Evolutionary conservation across 2,113 vertebrate species (phyloP), one percentile per base, ranked within the genome.

Genomic region (Chionodraco myersi): DNA sequence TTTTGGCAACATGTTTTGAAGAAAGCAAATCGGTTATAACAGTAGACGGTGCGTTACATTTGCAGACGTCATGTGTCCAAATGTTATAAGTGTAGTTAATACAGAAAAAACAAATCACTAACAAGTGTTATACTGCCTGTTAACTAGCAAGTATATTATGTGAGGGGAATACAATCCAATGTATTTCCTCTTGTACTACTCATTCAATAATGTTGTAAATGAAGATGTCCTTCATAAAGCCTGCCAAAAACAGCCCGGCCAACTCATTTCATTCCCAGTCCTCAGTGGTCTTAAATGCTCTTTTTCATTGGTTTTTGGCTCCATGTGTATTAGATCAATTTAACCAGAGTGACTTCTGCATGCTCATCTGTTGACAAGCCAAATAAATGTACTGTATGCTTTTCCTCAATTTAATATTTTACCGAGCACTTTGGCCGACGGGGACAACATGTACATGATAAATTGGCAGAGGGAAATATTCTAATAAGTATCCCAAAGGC

Each of bases 401-500:
- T 12, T 13, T 63, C 83, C 47, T 74, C 66, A 13, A 47, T 86
- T 69, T 51, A 80, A 54, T 75, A 67, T 87, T 84, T 77, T 57
- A 75, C 65, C 0, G 53, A 68, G 80, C 64, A 59, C 62, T 76
- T 76, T 75, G 65, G 51, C 36, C 2, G 72, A 79, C 18, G 36
- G 56, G 75, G 53, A 78, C 75, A 80, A 77, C 66, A 77, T 86
- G 84, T 84, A 78, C 80, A 88, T 88, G 83, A 91, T 86, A 80
- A 89, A 88, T 87, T 86, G 80, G 80, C 74, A 79, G 75, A 71
- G 67, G 1, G 48, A 80, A 85, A 77, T 82, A 82, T 82, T 85
- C 62, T 60, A 84, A 90, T 89, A 88, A 88, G 91, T 74, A 87
- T 88, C 86, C 77, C 83, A 73, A 72, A 86, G 77, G 86, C 85